Percentiles rank a stretch among this genome's conserved stretches.
phyloP scores from a whole-genome alignment of 2,113 vertebrate species.

The Brachyhypopomus occidentalis region DNA sequence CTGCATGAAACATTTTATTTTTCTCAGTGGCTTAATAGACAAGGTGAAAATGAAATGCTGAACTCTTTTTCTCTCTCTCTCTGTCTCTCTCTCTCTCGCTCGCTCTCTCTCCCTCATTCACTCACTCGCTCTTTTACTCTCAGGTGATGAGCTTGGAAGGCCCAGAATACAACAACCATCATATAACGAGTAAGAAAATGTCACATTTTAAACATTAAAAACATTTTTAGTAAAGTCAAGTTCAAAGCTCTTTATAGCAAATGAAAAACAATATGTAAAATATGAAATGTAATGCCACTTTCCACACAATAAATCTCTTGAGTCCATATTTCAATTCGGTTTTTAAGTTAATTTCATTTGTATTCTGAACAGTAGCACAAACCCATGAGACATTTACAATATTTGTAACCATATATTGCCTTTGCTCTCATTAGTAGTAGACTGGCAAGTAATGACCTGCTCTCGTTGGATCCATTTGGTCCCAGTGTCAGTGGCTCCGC shows the following conservation, averaged over 20 bases:
- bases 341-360: too few species aligned
- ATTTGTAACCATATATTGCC: background rate
- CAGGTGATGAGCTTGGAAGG: slow-evolving; percentile 91
- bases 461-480: slow-evolving; percentile 90
- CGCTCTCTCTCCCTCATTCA: too few species aligned
- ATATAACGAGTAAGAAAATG: slow-evolving; percentile 84
- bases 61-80: too few species aligned
- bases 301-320: too few species aligned
- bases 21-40: background rate
- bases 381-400: background rate
- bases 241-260: background rate
- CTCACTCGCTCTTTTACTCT: slow-evolving; percentile 46
- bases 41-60: background rate
- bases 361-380: too few species aligned
- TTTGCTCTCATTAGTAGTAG: slow-evolving; percentile 65
- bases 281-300: too few species aligned
- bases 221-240: too few species aligned
- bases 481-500: slow-evolving; percentile 78
- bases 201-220: background rate
- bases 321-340: too few species aligned
- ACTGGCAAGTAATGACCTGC: slow-evolving; percentile 85
- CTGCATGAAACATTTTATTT: slow-evolving; percentile 38
- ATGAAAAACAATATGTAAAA: background rate
- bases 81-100: too few species aligned
- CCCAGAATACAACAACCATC: slow-evolving; percentile 74